Conservation (phyloP, 1,140 invertebrate species). For the Nephotettix cincticeps region DNA sequence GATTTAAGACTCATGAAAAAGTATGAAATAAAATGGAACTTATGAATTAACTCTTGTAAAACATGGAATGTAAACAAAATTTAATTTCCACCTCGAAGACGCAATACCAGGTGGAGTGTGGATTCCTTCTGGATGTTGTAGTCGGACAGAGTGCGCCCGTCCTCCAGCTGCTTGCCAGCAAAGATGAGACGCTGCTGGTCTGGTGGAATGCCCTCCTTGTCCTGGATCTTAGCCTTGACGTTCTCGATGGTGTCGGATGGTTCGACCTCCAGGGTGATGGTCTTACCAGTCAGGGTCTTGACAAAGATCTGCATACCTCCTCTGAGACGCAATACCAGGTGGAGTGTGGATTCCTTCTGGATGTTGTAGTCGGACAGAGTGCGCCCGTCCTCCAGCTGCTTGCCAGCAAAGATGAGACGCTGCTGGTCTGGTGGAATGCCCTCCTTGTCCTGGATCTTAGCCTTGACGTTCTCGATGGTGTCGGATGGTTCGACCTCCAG, state of each 20-base stretch:
- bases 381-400: constrained; percentile 80
- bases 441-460: constrained; percentile 75
- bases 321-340: constrained; percentile 72
- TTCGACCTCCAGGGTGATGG: constrained; percentile 71
- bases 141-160: constrained; percentile 64
- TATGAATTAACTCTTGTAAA: too few relatives aligned
- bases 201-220: constrained; percentile 64
- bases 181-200: constrained; percentile 65
- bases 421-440: constrained; percentile 67
- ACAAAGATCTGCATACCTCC: constrained; percentile 81
- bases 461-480: constrained; percentile 75
- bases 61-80: constrained; percentile 60
- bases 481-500: constrained; percentile 74
- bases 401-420: constrained; percentile 62
- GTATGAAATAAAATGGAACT: too few relatives aligned
- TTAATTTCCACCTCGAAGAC: constrained; percentile 95
- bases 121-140: constrained; percentile 76
- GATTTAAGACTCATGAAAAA: too few relatives aligned
- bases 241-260: constrained; percentile 76
- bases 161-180: constrained; percentile 67
- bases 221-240: constrained; percentile 65
- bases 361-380: constrained; percentile 75
- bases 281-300: constrained; percentile 73
- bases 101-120: constrained; percentile 87
- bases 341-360: constrained; percentile 67